Evolutionary conservation across 2,113 vertebrate species (phyloP).

Genomic region (Antennarius striatus): DNA sequence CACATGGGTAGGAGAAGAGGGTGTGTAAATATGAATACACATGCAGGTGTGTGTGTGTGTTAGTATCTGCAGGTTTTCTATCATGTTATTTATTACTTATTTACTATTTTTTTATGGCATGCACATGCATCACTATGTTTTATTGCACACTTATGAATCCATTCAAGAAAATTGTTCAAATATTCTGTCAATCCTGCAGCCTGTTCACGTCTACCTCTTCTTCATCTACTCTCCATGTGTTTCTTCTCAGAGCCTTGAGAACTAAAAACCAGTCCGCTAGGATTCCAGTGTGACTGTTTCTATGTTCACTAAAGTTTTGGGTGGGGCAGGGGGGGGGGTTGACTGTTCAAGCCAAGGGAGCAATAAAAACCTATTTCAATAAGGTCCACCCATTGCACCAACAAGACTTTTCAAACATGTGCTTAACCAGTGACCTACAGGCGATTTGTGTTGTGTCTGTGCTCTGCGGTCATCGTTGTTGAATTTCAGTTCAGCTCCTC

Average conservation of each 20-base stretch:
- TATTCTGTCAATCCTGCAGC: background rate
- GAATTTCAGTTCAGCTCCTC: background rate
- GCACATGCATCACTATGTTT: background rate
- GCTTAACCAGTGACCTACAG: background rate
- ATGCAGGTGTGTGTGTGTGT: too few relatives aligned
- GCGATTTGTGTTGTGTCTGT: background rate
- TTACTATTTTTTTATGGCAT: background rate
- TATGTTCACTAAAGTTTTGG: constrained; percentile 39
- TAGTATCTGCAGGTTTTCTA: too few relatives aligned
- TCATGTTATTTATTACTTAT: too few relatives aligned
- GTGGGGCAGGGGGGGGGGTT: constrained; percentile 49
- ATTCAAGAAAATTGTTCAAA: background rate
- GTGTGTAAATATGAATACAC: too few relatives aligned
- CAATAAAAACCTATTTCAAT: constrained; percentile 19
- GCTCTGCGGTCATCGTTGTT: background rate
- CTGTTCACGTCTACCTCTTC: background rate
- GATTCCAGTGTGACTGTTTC: constrained; percentile 66
- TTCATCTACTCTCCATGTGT: background rate
- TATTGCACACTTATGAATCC: background rate
- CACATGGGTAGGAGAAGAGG: background rate
- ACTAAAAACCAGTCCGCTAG: constrained; percentile 55
- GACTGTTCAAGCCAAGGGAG: constrained; percentile 10
- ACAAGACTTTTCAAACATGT: background rate
- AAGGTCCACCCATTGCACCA: background rate
- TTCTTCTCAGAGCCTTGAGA: constrained; percentile 7